A percentile compares a stretch with the other conserved stretches of the same genome.
phyloP scores from a whole-genome alignment of 2,888 invertebrate genomes.

The Eilema griseolum region DNA sequence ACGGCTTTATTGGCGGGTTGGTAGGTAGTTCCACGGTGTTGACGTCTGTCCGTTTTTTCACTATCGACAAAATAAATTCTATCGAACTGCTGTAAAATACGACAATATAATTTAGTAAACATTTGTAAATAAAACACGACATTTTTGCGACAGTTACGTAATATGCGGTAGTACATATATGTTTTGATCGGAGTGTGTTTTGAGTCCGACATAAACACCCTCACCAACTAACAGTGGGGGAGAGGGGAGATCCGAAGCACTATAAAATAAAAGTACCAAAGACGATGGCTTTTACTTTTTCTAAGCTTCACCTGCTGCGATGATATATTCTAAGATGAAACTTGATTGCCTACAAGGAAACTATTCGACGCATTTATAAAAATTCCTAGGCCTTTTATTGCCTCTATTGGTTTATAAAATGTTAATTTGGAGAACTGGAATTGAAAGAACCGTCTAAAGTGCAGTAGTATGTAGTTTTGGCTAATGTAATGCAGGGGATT shows the following conservation, averaged over 20 bases:
- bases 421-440: slow-evolving; percentile 26
- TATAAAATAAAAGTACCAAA: too few relatives aligned
- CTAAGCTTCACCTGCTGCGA: too few relatives aligned
- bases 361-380: too few relatives aligned
- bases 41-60: slow-evolving; percentile 42
- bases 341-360: too few relatives aligned
- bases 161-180: slow-evolving; percentile 21
- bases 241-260: too few relatives aligned
- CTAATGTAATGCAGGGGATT: slow-evolving; percentile 23
- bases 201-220: too few relatives aligned
- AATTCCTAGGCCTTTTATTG: slow-evolving; percentile 17
- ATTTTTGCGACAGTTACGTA: slow-evolving; percentile 25
- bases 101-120: slow-evolving; percentile 35
- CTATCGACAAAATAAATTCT: slow-evolving; percentile 38
- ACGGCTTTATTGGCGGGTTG: not conserved
- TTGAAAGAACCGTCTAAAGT: slow-evolving; percentile 29
- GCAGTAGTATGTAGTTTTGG: slow-evolving; percentile 22
- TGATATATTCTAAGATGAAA: too few relatives aligned
- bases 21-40: slow-evolving; percentile 3
- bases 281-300: too few relatives aligned
- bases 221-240: too few relatives aligned
- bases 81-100: slow-evolving; percentile 35
- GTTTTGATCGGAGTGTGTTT: slow-evolving; percentile 28
- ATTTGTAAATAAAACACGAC: slow-evolving; percentile 31
- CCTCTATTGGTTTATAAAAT: slow-evolving; percentile 30